Conservation (phyloP, 2,113 vertebrate genomes). For the Picathartes gymnocephalus region DNA sequence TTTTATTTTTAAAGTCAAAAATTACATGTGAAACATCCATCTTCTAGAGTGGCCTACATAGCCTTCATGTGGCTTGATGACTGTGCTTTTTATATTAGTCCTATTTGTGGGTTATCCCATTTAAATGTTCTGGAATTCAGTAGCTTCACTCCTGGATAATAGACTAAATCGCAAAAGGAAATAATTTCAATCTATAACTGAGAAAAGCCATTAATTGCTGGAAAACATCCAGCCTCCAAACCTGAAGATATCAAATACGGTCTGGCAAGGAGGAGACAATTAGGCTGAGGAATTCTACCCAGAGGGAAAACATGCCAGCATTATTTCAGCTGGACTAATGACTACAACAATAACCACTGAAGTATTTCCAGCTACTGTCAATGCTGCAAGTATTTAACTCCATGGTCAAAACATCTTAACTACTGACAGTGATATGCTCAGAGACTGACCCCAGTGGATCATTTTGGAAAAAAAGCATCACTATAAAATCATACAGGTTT, state of each 20-base stretch:
- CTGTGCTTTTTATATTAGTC: neutral
- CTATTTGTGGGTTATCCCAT: neutral
- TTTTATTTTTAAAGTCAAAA: neutral
- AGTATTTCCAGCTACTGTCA: slow-evolving; percentile 48
- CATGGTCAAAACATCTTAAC: neutral
- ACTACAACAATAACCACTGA: slow-evolving; percentile 38
- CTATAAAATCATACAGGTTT: neutral
- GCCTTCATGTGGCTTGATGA: neutral
- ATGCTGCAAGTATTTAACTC: slow-evolving; percentile 6
- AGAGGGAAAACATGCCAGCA: slow-evolving; percentile 43
- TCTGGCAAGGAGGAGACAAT: slow-evolving; percentile 54
- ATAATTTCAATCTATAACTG: slow-evolving; percentile 45
- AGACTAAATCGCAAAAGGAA: slow-evolving; percentile 40
- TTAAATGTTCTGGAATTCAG: slow-evolving; percentile 8
- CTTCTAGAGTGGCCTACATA: neutral
- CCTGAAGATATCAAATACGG: slow-evolving; percentile 29
- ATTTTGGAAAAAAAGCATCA: neutral
- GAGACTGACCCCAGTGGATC: neutral
- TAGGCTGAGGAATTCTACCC: slow-evolving; percentile 53
- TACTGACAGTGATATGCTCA: neutral
- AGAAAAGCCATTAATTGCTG: slow-evolving; percentile 59
- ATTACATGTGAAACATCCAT: neutral
- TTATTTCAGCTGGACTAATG: slow-evolving; percentile 46
- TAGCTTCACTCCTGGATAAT: neutral
- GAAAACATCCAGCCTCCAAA: slow-evolving; percentile 42